These are phyloP conservation scores for Leucophenga varia DNA, from an alignment of 1,140 invertebrate genomes.

Conservation along the genomic window DNA sequence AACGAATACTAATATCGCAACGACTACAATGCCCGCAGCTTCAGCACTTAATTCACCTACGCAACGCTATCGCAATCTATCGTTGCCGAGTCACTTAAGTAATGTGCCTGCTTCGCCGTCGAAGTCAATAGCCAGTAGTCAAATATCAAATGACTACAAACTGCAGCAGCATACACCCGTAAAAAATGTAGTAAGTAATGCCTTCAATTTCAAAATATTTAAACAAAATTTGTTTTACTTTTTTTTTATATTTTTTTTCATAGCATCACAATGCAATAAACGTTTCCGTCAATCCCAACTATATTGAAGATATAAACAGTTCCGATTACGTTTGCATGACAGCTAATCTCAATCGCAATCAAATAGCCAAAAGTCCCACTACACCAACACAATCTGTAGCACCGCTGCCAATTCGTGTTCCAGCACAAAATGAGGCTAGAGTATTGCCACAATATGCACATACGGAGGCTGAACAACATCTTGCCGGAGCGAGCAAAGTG, in stretches of 20 bases:
- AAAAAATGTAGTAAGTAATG: slow-evolving; percentile 22
- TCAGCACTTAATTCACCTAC: slow-evolving; percentile 17
- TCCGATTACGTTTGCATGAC: slow-evolving; percentile 75
- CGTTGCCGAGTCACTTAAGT: slow-evolving; percentile 29
- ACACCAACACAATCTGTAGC: slow-evolving; percentile 1
- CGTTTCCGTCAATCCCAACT: slow-evolving; percentile 52
- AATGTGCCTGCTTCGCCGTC: slow-evolving; percentile 23
- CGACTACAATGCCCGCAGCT: slow-evolving; percentile 9
- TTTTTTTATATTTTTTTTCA: background rate
- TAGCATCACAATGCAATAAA: slow-evolving; percentile 36
- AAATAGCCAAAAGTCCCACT: slow-evolving; percentile 53
- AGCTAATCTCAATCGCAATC: slow-evolving; percentile 58
- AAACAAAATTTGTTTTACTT: background rate
- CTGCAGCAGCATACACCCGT: slow-evolving; percentile 44
- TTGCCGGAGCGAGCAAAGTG: slow-evolving; percentile 10
- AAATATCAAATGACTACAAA: slow-evolving; percentile 24
- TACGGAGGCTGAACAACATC: background rate
- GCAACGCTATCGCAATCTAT: slow-evolving; percentile 32
- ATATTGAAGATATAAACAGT: slow-evolving; percentile 65
- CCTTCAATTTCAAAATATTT: background rate
- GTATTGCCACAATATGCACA: no score
- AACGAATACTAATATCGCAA: background rate
- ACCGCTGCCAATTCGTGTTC: no score
- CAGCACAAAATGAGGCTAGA: background rate
- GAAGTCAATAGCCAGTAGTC: slow-evolving; percentile 22